Conservation (phyloP, 2,113 vertebrate species). For the Pseudorectes ferrugineus region DNA sequence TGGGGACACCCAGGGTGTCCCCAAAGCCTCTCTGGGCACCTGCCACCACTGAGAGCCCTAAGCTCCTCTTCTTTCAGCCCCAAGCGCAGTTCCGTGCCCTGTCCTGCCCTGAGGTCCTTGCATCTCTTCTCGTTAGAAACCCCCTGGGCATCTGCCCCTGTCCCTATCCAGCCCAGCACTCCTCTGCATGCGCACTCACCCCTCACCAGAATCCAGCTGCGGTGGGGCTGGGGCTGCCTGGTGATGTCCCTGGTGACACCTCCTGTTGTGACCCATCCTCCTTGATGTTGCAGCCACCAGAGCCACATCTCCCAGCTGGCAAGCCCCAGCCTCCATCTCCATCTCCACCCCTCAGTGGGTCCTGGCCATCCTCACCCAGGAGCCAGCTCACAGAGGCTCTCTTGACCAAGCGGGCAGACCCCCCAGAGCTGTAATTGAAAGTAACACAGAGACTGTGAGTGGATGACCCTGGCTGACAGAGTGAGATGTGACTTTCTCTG, state of each 20-base stretch:
- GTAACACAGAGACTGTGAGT: not conserved
- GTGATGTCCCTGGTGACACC: not conserved
- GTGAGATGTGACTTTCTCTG: not conserved
- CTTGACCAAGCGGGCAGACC: fast-evolving
- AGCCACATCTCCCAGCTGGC: not conserved
- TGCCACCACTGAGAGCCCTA: not conserved
- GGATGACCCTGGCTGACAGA: not conserved
- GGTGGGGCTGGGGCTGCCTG: not conserved
- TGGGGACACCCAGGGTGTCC: not conserved
- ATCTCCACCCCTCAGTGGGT: not conserved
- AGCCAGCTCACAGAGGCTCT: not conserved
- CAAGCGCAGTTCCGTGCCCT: not conserved
- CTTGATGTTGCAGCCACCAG: not conserved
- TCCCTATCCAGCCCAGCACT: not conserved
- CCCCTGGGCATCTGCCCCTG: not conserved
- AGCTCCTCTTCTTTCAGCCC: not conserved
- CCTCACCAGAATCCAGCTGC: not conserved
- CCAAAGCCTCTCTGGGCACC: not conserved
- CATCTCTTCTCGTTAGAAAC: fast-evolving
- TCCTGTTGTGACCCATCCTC: not conserved
- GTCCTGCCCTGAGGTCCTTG: not conserved
- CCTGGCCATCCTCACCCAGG: not conserved
- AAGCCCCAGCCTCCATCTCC: not conserved
- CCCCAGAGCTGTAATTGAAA: not conserved
- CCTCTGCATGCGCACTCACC: too few relatives aligned